phyloP scores from a whole-genome alignment of 2,113 vertebrate species.

The Chlorocebus sabaeus region DNA sequence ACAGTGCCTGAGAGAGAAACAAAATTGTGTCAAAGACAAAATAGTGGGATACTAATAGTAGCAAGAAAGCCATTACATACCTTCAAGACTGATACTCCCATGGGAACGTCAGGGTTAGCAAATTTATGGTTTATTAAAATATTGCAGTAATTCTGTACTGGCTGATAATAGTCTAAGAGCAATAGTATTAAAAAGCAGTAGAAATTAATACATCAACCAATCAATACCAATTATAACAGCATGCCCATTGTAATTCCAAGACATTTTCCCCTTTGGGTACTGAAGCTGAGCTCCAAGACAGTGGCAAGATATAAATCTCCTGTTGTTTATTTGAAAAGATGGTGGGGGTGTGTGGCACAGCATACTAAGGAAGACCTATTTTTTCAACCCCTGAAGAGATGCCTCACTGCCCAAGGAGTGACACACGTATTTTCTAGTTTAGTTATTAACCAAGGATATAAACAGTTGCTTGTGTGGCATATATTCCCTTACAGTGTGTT shows the following conservation, averaged over 20 bases:
- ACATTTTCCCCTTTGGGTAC: not conserved
- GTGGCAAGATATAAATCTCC: not conserved
- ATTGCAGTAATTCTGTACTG: not conserved
- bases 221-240: not conserved
- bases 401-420: not conserved
- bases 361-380: not conserved
- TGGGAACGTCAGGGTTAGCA: not conserved
- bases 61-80: not conserved
- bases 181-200: not conserved
- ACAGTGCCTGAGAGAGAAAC: not conserved
- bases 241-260: not conserved
- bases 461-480: not conserved
- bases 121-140: not conserved
- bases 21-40: not conserved
- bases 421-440: not conserved
- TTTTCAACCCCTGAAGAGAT: not conserved
- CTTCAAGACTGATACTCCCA: not conserved
- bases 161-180: not conserved
- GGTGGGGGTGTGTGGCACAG: rapidly evolving
- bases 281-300: not conserved
- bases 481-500: not conserved
- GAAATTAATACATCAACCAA: not conserved
- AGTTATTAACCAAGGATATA: not conserved
- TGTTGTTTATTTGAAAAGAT: not conserved
- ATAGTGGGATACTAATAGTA: not conserved